Evolutionary conservation across 2,888 invertebrate species (phyloP).

Genomic region (Yponomeuta evonymella): DNA sequence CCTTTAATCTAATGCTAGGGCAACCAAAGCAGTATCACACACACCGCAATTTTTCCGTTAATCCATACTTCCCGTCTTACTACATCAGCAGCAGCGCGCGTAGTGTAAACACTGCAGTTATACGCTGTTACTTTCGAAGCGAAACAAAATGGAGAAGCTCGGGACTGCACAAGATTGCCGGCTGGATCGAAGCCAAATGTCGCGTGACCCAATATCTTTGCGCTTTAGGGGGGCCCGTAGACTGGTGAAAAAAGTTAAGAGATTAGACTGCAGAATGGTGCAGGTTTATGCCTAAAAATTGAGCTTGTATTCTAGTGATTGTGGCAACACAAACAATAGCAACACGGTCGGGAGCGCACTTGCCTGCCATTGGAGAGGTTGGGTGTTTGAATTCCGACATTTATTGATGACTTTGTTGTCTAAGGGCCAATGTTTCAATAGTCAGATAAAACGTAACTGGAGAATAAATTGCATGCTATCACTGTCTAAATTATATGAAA

Average conservation of each 20-base stretch:
- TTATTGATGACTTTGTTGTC: too few species aligned
- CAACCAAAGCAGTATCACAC: too few species aligned
- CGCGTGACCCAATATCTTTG: constrained; percentile 54
- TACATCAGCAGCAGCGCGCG: neutral
- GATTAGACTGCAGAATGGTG: neutral
- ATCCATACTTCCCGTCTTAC: neutral
- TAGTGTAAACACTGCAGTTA: neutral
- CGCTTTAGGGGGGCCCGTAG: constrained; percentile 18
- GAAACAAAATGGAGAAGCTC: constrained; percentile 41
- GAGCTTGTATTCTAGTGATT: neutral
- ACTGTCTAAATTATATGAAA: too few species aligned
- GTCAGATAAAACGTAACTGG: too few species aligned
- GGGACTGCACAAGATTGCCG: constrained; percentile 46
- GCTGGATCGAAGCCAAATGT: constrained; percentile 54
- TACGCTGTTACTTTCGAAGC: constrained; percentile 49
- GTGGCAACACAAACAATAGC: neutral
- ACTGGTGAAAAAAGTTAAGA: neutral
- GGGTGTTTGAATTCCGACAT: too few species aligned
- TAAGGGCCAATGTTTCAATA: too few species aligned
- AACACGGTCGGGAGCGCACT: too few species aligned
- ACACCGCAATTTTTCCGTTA: too few species aligned
- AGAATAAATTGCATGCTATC: too few species aligned
- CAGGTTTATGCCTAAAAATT: neutral
- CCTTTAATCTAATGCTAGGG: too few species aligned
- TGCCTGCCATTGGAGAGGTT: too few species aligned